Evolutionary conservation across 2,113 vertebrate species (phyloP), one percentile per base, ranked within the genome.

Genomic region (Passer domesticus): DNA sequence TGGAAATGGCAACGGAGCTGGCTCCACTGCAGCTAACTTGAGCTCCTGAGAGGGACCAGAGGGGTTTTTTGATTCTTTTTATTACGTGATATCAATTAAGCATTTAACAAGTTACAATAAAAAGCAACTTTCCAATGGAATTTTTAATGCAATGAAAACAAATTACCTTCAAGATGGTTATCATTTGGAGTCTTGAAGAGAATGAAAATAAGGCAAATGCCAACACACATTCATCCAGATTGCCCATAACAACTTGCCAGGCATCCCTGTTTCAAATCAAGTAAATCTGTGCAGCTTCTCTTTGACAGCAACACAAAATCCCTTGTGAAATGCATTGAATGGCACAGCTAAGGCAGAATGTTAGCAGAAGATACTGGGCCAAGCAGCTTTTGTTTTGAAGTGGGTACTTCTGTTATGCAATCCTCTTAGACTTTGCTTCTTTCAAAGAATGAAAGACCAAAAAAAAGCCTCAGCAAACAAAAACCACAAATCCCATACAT

Each of bases 251-350:
- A 33, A 83, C 85, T 87, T 92, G 83, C 85, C 72, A 95, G 79
- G 74, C 93, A 92, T 90, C 83, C 88, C 93, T 96, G 92, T 92
- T 97, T 97, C 95, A 91, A 97, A 97, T 95, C 91, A 96, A 95
- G 81, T 80, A 89, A 91, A 92, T 94, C 75, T 92, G 72, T 84
- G 69, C 18, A 8, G 60, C 66, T 96, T 81, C 89, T 93, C 83
- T 95, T 82, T 90, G 91, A 96, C 60, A 95, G 68, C 56, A 89
- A 77, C 70, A 63, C 73, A 84, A 94, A 96, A 59, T 41, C 56
- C 52, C 3, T 1, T 80, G 81, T 95, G 90, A 93, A 96, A 94
- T 56, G 18, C n/a, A 56, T 31, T 46, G 77, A 90, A 52, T 91
- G 62, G 64, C 77, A 67, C 52, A 87, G 92, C 79, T 83, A 83